Evolutionary conservation across 2,113 vertebrate species (phyloP), one percentile per base, ranked within the genome.

Genomic region (Paramisgurnus dabryanus): DNA sequence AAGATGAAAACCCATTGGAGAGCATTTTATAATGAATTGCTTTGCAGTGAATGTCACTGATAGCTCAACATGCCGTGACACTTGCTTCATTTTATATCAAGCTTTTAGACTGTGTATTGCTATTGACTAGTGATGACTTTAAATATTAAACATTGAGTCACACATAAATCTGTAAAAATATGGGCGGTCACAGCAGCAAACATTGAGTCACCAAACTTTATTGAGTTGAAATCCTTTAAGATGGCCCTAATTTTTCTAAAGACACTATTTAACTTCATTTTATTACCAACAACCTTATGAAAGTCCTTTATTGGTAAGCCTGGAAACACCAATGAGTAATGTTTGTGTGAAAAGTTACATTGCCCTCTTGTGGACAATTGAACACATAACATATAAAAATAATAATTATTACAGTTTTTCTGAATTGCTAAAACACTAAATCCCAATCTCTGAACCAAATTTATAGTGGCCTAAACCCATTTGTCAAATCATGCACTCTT

Each of bases 321-420:
- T 18, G 17, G 5, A 58, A 18, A 58, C 17, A n/a, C 6, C 50
- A 53, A 3, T 13, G 11, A 53, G 11, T 15, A 6, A 7, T 17
- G 49, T 3, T 50, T 12, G 17, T 18, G 2, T 8, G 55, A 53
- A 40, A 55, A 45, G 66, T 40, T 69, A 11, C 55, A 79, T 47
- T 43, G 57, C 77, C 67, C 77, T 39, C 77, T 79, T 4, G 10
- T 49, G 65, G 65, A 55, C 39, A 47, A 7, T 66, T 49, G 22
- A 43, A 65, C 10, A 50, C 43, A 40, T 27, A 53, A 69, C 3
- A 50, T 6, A 49, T 12, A 8, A 27, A 27, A n/a, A 69, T 12
- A 7, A n/a, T 15, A 10, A 11, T 50, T 17, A 2, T 22, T 22
- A 22, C 22, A 22, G 22, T 22, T 22, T 22, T 22, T 22, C 22